Percentiles rank a stretch among this genome's conserved stretches.
These are phyloP conservation scores for Sebastes paucispinis DNA, from an alignment of 2,797 vertebrate species.

Conservation along the genomic window DNA sequence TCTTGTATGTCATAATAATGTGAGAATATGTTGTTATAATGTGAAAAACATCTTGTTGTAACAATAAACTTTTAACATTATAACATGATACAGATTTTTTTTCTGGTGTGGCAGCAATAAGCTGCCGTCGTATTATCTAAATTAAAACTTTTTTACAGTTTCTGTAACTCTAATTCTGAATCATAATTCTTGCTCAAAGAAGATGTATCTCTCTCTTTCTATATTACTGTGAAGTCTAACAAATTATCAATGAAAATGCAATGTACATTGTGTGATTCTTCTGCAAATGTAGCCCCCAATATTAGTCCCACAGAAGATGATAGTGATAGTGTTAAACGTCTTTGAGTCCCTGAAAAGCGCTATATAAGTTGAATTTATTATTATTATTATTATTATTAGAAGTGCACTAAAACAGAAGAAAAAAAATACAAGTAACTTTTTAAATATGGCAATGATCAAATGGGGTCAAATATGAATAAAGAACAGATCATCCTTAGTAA, in stretches of 20 bases:
- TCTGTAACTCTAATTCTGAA: background rate
- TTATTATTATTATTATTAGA: too few relatives aligned
- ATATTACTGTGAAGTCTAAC: background rate
- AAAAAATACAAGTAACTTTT: background rate
- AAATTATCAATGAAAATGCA: background rate
- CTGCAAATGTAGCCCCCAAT: background rate
- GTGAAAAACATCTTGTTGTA: too few relatives aligned
- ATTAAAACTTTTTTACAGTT: too few relatives aligned
- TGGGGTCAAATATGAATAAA: background rate
- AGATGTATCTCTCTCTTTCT: background rate
- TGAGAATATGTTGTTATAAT: rapidly evolving
- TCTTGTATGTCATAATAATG: too few relatives aligned
- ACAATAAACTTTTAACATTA: too few relatives aligned
- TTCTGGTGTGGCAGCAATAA: too few relatives aligned
- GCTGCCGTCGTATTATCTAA: too few relatives aligned
- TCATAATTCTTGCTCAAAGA: background rate
- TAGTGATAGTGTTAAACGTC: too few relatives aligned
- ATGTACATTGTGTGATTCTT: background rate
- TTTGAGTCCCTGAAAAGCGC: too few relatives aligned
- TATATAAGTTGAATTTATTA: too few relatives aligned
- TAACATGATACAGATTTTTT: too few relatives aligned
- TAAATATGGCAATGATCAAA: background rate
- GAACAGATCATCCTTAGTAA: background rate
- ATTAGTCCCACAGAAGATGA: background rate
- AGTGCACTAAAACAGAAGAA: background rate